phyloP scores from a whole-genome alignment of 37 sponge, comb jelly and placozoan genomes.

The Aphrocallistes beatrix region DNA sequence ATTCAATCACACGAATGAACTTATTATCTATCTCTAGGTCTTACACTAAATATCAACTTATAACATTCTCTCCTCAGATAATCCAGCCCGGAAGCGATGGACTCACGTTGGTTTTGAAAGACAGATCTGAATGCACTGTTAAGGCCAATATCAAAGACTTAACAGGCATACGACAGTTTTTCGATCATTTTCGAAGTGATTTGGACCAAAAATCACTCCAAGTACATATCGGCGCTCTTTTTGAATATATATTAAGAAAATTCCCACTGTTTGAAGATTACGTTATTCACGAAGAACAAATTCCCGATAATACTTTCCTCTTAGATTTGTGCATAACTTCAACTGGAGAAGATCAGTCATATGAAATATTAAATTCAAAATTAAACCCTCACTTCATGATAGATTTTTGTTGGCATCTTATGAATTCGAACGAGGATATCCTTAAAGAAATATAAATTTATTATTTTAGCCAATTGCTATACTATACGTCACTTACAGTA shows the following conservation, averaged over 20 bases:
- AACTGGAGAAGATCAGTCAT: not conserved
- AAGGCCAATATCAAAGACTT: not conserved
- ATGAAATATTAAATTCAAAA: not conserved
- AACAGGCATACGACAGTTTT: not conserved
- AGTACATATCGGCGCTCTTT: not conserved
- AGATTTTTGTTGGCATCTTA: not conserved
- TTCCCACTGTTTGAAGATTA: not conserved
- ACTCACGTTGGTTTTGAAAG: not conserved
- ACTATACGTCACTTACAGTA: no score
- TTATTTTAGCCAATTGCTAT: no score
- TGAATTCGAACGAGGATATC: not conserved
- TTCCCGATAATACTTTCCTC: not conserved
- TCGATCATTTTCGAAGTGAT: not conserved
- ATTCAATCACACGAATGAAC: no score
- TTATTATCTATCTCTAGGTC: no score
- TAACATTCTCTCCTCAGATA: no score
- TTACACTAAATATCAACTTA: no score
- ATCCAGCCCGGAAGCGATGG: not conserved
- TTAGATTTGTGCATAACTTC: slow-evolving; percentile 1
- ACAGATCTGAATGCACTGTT: not conserved
- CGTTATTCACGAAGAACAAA: not conserved
- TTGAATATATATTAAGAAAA: not conserved
- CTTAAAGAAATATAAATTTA: not conserved
- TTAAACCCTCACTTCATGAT: not conserved
- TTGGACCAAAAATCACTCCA: not conserved